Evolutionary conservation across 2,797 vertebrate genomes (phyloP).

Genomic region (Avahi laniger): DNA sequence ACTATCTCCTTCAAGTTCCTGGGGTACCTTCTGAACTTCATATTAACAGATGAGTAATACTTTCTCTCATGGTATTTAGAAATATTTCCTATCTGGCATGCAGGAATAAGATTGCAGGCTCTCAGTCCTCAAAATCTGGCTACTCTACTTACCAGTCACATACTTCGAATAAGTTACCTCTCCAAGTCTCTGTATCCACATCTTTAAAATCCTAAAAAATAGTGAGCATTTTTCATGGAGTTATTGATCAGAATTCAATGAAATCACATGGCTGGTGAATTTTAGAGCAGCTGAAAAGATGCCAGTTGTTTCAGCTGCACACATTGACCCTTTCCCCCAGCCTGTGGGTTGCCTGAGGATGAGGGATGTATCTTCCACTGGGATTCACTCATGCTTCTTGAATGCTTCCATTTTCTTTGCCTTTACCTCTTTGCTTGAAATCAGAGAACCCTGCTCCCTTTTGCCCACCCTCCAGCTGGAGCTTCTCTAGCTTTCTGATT

Average conservation of each 20-base stretch:
- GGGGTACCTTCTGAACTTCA: not conserved
- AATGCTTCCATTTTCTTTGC: not conserved
- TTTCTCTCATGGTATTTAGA: not conserved
- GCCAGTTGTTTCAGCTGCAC: not conserved
- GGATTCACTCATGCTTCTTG: not conserved
- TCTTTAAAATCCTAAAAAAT: not conserved
- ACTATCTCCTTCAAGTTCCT: not conserved
- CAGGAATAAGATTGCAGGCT: not conserved
- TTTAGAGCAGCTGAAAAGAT: conserved; percentile 7
- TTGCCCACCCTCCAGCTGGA: not conserved
- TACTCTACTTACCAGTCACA: not conserved
- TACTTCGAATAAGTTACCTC: not conserved
- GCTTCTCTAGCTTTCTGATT: not conserved
- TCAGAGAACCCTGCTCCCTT: not conserved
- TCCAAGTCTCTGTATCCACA: not conserved
- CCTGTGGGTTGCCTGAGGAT: not conserved
- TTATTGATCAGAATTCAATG: not conserved
- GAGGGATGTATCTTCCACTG: not conserved
- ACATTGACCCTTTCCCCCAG: not conserved
- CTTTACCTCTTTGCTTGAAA: not conserved
- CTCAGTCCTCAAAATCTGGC: not conserved
- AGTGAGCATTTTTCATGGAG: not conserved
- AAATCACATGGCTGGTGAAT: not conserved
- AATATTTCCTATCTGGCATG: not conserved
- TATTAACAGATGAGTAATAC: not conserved